Evolutionary conservation across 2,888 invertebrate species (phyloP), one percentile per base, ranked within the genome.

Genomic region (Micoletzkya japonica): DNA sequence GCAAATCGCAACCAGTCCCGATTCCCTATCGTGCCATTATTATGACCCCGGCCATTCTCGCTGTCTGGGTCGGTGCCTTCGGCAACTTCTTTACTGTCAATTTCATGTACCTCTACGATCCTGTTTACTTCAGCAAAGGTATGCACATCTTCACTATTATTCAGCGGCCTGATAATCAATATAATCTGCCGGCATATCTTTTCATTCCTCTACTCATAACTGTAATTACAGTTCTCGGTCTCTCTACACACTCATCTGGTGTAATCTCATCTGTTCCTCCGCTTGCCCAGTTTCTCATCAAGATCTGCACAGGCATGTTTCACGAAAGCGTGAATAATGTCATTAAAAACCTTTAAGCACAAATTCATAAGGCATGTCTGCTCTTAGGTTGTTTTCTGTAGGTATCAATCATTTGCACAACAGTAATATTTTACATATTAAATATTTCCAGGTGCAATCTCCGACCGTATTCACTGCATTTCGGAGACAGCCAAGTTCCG

Each of bases 1-100:
- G 70, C 59, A 81, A 79, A 70, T 72, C 75, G 63, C 58, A 61
- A 14, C 71, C 73, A 6, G 69, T 70, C 17, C 57, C 57, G 37
- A 81, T 79, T 52, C 81, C 81, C 24, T 80, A 78, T 30, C 66
- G 36, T 3, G 71, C 72, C 0, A 80, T 80, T 56, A 52, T 76
- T 10, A 76, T 70, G 59, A 80, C 80, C 2, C 77, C 77, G 7
- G 73, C 77, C 2, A 76, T 81, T 4, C 82, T 82, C 82, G 81
- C 82, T 30, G 74, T 81, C 37, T 81, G 81, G 81, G 71, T 80
- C 20, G 81, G 80, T 0, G 76, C 82, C 20, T 70, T 81, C 24
- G 81, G 81, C 26, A 81, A 82, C 63, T 81, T 81, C 59, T 70
- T 72, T 30, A 70, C 76, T 44, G 76, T 80, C 73, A 81, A 81